A percentile compares a stretch with the other conserved stretches of the same genome.
These are phyloP conservation scores for Anthopleura xanthogrammica DNA, from an alignment of 92 coral and sea anemone genomes.

Conservation along the genomic window DNA sequence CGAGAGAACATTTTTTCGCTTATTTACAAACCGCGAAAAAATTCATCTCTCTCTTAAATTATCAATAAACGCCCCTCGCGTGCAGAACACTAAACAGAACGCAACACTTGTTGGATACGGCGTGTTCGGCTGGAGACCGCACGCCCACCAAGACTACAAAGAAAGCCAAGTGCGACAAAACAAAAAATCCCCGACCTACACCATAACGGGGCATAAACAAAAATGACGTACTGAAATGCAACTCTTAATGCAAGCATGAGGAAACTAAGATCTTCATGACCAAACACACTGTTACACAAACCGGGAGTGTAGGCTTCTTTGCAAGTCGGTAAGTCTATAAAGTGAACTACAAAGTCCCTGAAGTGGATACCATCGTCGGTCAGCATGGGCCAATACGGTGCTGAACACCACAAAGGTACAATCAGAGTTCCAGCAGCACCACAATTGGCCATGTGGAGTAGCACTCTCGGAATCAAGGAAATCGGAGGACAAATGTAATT, in stretches of 20 bases:
- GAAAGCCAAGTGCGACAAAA: slow-evolving; percentile 11
- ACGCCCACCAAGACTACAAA: slow-evolving; percentile 47
- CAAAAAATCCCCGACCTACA: too few species aligned
- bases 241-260: slow-evolving; percentile 51
- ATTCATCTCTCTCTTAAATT: slow-evolving; percentile 15
- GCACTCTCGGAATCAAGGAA: slow-evolving; percentile 39
- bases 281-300: slow-evolving; percentile 40
- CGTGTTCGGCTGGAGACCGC: slow-evolving; percentile 51
- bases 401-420: slow-evolving; percentile 50
- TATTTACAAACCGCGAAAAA: slow-evolving; percentile 18
- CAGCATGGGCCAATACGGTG: slow-evolving; percentile 66
- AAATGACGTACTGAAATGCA: slow-evolving; percentile 18
- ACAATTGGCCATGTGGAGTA: slow-evolving; percentile 47
- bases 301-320: slow-evolving; percentile 28
- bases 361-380: slow-evolving; percentile 25
- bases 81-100: too few species aligned
- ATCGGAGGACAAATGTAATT: slow-evolving; percentile 58
- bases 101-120: too few species aligned
- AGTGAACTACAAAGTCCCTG: slow-evolving; percentile 27
- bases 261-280: slow-evolving; percentile 39
- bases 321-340: slow-evolving; percentile 35
- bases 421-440: slow-evolving; percentile 52
- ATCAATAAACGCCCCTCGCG: too few species aligned
- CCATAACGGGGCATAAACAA: not conserved
- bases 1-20: slow-evolving; percentile 31